Conservation (phyloP, 2,797 vertebrate species). For the Choloepus didactylus region DNA sequence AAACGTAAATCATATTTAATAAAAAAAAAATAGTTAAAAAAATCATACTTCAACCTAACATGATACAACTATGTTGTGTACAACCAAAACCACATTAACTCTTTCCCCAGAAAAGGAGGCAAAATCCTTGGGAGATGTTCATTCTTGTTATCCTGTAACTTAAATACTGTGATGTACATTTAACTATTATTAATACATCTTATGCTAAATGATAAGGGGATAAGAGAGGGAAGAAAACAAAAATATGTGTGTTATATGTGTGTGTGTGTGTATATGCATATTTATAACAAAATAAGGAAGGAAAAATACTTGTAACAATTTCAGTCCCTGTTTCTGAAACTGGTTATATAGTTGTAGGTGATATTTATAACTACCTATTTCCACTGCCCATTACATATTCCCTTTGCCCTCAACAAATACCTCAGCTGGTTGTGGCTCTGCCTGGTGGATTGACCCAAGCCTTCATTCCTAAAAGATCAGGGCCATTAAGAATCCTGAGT, state of each 20-base stretch:
- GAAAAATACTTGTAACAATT: not conserved
- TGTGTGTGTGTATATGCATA: not conserved
- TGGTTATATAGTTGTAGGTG: not conserved
- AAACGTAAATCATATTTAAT: not conserved
- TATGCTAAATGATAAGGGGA: not conserved
- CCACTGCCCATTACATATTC: not conserved
- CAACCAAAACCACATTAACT: not conserved
- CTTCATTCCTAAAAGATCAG: not conserved
- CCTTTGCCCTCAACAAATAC: not conserved
- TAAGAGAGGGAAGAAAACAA: not conserved
- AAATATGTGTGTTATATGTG: not conserved
- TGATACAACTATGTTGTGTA: not conserved
- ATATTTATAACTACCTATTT: not conserved
- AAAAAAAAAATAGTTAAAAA: slow-evolving; percentile 30
- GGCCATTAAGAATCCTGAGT: not conserved
- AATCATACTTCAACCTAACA: not conserved
- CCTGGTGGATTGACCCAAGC: not conserved
- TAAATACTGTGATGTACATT: slow-evolving; percentile 27
- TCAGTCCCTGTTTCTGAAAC: not conserved
- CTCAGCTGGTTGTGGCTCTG: not conserved
- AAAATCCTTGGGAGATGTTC: not conserved
- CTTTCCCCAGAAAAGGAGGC: not conserved
- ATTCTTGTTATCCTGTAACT: not conserved
- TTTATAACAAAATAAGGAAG: slow-evolving; percentile 41
- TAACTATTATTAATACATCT: slow-evolving; percentile 24